phyloP scores from a whole-genome alignment of 2,113 vertebrate species.

The Alligator mississippiensis region DNA sequence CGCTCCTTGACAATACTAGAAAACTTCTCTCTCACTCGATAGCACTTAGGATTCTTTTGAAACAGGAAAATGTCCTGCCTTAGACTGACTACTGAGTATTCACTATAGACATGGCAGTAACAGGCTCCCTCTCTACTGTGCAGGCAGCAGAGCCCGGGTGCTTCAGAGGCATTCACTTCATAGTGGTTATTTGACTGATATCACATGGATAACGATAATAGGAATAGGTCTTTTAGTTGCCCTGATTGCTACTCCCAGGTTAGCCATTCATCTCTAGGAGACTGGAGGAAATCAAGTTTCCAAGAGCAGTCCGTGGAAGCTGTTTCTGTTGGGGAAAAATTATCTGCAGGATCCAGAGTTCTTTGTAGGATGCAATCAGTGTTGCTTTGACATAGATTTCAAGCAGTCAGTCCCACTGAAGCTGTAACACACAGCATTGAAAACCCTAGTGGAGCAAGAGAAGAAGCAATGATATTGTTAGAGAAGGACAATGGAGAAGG shows the following conservation, averaged over 20 bases:
- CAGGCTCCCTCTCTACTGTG: not conserved
- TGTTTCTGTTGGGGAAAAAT: slow-evolving; percentile 29
- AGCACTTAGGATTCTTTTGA: not conserved
- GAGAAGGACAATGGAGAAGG: not conserved
- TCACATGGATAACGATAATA: not conserved
- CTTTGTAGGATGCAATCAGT: not conserved
- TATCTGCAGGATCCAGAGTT: not conserved
- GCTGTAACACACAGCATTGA: not conserved
- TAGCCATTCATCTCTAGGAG: not conserved
- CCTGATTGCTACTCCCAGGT: not conserved
- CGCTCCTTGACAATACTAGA: not conserved
- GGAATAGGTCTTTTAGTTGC: not conserved
- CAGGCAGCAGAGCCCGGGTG: rapidly evolving
- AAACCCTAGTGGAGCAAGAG: not conserved
- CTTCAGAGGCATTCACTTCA: not conserved
- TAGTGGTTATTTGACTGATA: not conserved
- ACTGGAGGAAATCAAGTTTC: slow-evolving; percentile 39
- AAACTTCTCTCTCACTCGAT: not conserved
- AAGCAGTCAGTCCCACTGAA: not conserved
- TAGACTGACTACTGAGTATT: not conserved
- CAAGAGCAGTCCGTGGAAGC: not conserved
- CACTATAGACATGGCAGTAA: not conserved
- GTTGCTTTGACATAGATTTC: slow-evolving; percentile 14
- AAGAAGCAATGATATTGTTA: not conserved
- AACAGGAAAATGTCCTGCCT: not conserved